A percentile compares a stretch with the other conserved stretches of the same genome.
phyloP scores from a whole-genome alignment of 2,797 vertebrate genomes.

The Mus caroli region DNA sequence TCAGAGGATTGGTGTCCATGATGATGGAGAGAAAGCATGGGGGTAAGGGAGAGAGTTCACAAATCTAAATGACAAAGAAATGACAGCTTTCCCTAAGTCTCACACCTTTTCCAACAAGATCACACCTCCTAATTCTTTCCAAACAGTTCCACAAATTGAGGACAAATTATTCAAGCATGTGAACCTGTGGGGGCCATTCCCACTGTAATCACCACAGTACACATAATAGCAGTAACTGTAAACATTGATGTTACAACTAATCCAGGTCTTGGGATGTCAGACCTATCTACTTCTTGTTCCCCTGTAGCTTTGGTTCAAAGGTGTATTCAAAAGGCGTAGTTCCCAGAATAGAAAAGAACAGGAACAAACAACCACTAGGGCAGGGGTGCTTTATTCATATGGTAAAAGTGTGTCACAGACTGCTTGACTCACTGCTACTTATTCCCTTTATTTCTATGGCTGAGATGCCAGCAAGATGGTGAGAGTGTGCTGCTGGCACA shows the following conservation, averaged over 20 bases:
- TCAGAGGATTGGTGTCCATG: background rate
- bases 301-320: background rate
- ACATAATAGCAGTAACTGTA: background rate
- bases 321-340: background rate
- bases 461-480: background rate
- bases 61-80: background rate
- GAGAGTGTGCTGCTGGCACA: background rate
- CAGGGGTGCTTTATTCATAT: background rate
- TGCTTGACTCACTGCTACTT: background rate
- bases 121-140: background rate
- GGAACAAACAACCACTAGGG: background rate
- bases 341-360: background rate
- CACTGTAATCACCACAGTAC: background rate
- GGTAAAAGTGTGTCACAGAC: background rate
- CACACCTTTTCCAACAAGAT: background rate
- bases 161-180: background rate
- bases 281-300: background rate
- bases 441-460: background rate
- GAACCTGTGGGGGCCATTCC: background rate
- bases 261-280: background rate
- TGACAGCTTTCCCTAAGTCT: background rate
- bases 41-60: background rate
- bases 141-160: background rate
- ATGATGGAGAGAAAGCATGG: background rate
- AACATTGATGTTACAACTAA: background rate